Evolutionary conservation across 2,113 vertebrate species (phyloP).

Genomic region (Callaeas wilsoni): DNA sequence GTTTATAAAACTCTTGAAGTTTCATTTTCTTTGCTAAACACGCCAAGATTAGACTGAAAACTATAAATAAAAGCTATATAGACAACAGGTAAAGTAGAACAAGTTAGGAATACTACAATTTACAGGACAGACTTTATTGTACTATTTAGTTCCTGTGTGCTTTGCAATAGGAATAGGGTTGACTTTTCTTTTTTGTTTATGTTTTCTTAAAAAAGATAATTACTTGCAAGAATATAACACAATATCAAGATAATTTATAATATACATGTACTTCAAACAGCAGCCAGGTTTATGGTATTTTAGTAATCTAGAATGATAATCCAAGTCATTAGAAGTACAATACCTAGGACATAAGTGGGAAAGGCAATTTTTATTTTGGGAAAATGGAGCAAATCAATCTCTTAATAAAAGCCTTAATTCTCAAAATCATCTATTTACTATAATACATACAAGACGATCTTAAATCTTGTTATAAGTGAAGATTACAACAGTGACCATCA

Average conservation of each 20-base stretch:
- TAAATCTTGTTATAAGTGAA: constrained; percentile 76
- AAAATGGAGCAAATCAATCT: constrained; percentile 80
- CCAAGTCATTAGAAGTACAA: constrained; percentile 76
- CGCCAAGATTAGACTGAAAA: constrained; percentile 75
- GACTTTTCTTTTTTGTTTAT: constrained; percentile 64
- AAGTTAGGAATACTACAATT: constrained; percentile 78
- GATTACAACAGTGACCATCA: constrained; percentile 71
- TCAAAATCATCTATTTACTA: constrained; percentile 95
- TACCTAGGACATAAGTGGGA: constrained; percentile 75
- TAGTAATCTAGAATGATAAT: constrained; percentile 63
- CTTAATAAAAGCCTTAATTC: constrained; percentile 81
- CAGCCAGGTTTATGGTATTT: constrained; percentile 68
- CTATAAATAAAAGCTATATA: constrained; percentile 81
- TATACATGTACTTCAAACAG: constrained; percentile 79
- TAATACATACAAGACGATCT: constrained; percentile 85
- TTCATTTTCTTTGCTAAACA: constrained; percentile 75
- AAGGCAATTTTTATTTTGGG: constrained; percentile 76
- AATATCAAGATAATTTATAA: constrained; percentile 80
- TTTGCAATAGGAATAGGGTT: constrained; percentile 73
- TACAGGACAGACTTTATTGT: constrained; percentile 77
- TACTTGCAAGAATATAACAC: constrained; percentile 77
- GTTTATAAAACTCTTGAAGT: constrained; percentile 81
- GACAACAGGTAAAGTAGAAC: constrained; percentile 78
- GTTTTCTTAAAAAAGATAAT: constrained; percentile 82
- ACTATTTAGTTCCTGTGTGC: constrained; percentile 79